Conservation (phyloP, 2,113 vertebrate species). For the Ascaphus truei region DNA sequence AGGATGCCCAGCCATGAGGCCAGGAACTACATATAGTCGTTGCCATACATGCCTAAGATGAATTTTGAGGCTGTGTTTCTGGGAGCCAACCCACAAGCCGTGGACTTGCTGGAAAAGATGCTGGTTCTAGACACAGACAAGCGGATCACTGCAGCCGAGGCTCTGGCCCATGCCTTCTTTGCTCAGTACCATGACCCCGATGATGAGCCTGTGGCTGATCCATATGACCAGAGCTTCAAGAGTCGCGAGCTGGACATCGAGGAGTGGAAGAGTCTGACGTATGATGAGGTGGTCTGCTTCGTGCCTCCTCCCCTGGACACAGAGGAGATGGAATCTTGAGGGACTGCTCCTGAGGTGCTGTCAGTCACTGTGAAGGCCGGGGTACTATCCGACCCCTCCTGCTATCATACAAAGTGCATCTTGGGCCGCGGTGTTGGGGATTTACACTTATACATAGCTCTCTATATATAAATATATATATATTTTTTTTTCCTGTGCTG, state of each 20-base stretch:
- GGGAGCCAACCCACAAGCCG: constrained; percentile 92
- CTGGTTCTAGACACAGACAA: constrained; percentile 95
- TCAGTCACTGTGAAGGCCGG: constrained; percentile 15
- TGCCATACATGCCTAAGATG: constrained; percentile 93
- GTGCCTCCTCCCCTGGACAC: constrained; percentile 81
- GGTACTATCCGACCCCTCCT: not conserved
- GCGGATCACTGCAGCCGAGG: constrained; percentile 88
- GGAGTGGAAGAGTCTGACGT: constrained; percentile 95
- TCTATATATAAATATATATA: no score
- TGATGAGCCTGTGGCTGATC: constrained; percentile 91
- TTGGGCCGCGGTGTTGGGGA: not conserved
- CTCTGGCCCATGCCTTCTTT: constrained; percentile 88
- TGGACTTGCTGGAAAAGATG: constrained; percentile 97
- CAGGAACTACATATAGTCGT: constrained; percentile 94
- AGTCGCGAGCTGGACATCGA: constrained; percentile 94
- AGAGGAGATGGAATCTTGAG: constrained; percentile 96
- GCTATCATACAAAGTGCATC: constrained; percentile 23
- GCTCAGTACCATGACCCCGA: constrained; percentile 95
- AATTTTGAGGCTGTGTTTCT: constrained; percentile 96
- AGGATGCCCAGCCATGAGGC: constrained; percentile 99
- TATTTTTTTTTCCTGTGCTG: constrained; percentile 14
- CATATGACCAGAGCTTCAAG: constrained; percentile 96
- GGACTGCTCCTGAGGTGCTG: constrained; percentile 8
- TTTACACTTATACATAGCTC: no score
- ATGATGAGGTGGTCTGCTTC: constrained; percentile 90